phyloP scores from a whole-genome alignment of 2,888 invertebrate genomes.

The Dugesia japonica region DNA sequence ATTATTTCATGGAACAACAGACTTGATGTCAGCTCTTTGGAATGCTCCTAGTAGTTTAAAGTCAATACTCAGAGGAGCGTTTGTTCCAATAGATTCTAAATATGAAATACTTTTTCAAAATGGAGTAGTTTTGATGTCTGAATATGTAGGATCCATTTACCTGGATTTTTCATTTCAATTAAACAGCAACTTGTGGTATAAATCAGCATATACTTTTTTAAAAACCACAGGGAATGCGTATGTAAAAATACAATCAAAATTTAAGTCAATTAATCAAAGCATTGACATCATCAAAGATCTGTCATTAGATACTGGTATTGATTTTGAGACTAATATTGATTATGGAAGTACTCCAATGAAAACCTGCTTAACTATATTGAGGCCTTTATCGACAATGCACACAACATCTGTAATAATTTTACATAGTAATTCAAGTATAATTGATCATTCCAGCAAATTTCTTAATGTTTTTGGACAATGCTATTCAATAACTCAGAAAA shows the following conservation, averaged over 20 bases:
- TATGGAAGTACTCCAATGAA: neutral
- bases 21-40: neutral
- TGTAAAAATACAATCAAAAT: neutral
- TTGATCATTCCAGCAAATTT: neutral
- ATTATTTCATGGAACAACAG: slow-evolving; percentile 13
- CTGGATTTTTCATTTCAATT: slow-evolving; percentile 1
- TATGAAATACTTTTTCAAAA: neutral
- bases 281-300: neutral
- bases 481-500: neutral
- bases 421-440: neutral
- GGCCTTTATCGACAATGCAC: neutral
- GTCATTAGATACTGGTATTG: neutral
- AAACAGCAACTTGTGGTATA: neutral
- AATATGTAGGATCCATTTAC: neutral
- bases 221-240: neutral
- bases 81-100: neutral
- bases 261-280: neutral
- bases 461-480: neutral
- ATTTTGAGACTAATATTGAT: neutral
- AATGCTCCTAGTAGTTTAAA: slow-evolving; percentile 1
- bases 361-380: neutral
- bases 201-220: neutral
- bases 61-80: neutral
- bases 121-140: neutral
- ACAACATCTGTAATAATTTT: neutral